Conservation (phyloP, 2,888 invertebrate genomes). For the Sclerodermus sp. region DNA sequence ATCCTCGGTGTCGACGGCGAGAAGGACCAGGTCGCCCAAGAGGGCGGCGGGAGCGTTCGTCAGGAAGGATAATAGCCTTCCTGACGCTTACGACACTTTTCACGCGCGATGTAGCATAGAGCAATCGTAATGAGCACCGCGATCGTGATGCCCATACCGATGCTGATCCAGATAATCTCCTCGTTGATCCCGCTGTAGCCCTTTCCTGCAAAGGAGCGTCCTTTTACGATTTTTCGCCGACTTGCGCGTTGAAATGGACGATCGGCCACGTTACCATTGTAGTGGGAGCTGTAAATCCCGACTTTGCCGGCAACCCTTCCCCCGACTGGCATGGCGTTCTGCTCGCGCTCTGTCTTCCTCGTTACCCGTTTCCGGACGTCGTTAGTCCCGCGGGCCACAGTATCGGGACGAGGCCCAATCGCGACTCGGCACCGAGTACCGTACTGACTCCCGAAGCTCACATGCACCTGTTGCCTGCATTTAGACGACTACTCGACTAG, state of each 20-base stretch:
- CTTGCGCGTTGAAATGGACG: no score
- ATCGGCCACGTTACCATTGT: conserved; percentile 76
- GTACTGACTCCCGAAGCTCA: no score
- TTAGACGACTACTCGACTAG: no score
- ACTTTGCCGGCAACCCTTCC: conserved; percentile 80
- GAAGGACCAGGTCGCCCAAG: conserved; percentile 44
- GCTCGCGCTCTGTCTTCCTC: conserved; percentile 22
- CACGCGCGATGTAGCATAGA: conserved; percentile 77
- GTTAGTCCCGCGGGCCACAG: no score
- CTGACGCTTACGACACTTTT: conserved; percentile 77
- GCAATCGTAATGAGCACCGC: conserved; percentile 80
- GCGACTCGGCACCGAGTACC: no score
- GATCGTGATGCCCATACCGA: conserved; percentile 83
- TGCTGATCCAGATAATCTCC: conserved; percentile 87
- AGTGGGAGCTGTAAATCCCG: conserved; percentile 74
- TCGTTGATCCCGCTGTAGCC: conserved; percentile 84
- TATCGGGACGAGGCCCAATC: no score
- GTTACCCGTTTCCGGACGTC: conserved; percentile 10
- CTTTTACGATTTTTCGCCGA: no score
- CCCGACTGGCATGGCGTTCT: conserved; percentile 62
- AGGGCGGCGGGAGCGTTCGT: conserved; percentile 43
- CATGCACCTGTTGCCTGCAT: no score
- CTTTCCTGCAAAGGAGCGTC: conserved; percentile 69
- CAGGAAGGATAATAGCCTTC: conserved; percentile 57
- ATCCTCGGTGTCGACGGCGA: conserved; percentile 40